Conservation (phyloP, 2,888 invertebrate genomes). For the Rhorus exstirpatorius region DNA sequence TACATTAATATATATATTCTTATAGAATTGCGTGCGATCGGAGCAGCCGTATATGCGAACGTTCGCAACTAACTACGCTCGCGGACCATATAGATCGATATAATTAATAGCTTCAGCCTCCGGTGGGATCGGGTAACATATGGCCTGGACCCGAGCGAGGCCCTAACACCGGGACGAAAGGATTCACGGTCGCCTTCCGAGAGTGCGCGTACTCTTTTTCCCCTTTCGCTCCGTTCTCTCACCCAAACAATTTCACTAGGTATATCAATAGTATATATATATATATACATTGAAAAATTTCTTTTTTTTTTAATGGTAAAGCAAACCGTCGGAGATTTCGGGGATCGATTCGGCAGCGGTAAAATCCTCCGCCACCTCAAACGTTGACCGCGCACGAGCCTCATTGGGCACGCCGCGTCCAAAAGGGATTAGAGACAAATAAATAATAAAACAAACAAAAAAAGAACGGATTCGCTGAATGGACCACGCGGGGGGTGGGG, state of each 20-base stretch:
- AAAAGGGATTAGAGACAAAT: conserved; percentile 81
- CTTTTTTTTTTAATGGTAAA: no score
- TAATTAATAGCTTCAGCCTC: conserved; percentile 83
- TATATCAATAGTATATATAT: conserved; percentile 16
- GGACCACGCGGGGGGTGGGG: conserved; percentile 37
- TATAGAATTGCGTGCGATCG: conserved; percentile 40
- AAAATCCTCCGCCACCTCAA: conserved; percentile 73
- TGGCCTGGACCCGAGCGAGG: conserved; percentile 78
- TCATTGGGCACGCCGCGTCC: conserved; percentile 73
- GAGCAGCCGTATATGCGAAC: conserved; percentile 37
- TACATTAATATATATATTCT: conserved; percentile 20
- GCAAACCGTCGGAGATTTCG: conserved; percentile 61
- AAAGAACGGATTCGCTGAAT: conserved; percentile 72
- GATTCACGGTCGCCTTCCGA: conserved; percentile 71
- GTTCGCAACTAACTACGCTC: conserved; percentile 63
- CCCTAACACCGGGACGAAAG: conserved; percentile 72
- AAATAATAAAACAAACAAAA: conserved; percentile 73
- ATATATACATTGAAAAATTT: conserved; percentile 16
- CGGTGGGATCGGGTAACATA: conserved; percentile 83
- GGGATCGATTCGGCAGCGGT: conserved; percentile 55
- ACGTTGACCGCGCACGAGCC: conserved; percentile 77
- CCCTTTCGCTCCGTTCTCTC: conserved; percentile 60
- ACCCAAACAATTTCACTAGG: conserved; percentile 52
- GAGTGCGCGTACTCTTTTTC: conserved; percentile 39
- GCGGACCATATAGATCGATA: conserved; percentile 83